phyloP scores from a whole-genome alignment of 2,888 invertebrate species.

The Xanthostigma xanthostigma region DNA sequence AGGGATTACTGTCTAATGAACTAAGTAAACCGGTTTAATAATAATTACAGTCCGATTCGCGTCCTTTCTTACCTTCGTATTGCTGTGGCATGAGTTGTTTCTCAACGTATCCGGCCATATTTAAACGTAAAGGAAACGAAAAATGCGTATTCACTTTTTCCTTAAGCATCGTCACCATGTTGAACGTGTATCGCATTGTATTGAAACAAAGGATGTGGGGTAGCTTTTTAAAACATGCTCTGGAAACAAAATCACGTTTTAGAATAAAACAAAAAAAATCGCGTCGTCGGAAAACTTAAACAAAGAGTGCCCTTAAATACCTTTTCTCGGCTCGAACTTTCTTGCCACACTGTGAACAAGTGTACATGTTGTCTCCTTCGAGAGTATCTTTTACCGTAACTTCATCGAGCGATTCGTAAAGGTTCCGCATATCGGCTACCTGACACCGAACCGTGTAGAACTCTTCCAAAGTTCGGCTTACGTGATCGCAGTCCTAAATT shows the following conservation, averaged over 20 bases:
- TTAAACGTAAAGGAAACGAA: conserved; percentile 82
- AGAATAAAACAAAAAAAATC: conserved; percentile 4
- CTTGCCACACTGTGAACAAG: conserved; percentile 86
- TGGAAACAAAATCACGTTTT: conserved; percentile 21
- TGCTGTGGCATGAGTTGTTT: conserved; percentile 84
- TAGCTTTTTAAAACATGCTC: conserved; percentile 86
- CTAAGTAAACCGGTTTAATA: no score
- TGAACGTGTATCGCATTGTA: conserved; percentile 94
- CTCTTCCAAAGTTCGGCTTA: conserved; percentile 85
- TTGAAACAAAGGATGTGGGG: conserved; percentile 91
- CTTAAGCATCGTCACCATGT: conserved; percentile 94
- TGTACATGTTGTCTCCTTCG: conserved; percentile 96
- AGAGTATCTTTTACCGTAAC: conserved; percentile 94
- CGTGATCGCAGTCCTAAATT: conserved; percentile 77
- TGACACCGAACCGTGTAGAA: conserved; percentile 94
- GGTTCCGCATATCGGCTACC: conserved; percentile 90
- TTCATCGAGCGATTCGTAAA: conserved; percentile 88
- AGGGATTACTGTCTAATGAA: no score
- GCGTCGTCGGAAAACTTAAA: background rate
- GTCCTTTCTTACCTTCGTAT: conserved; percentile 45
- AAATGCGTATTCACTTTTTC: conserved; percentile 96
- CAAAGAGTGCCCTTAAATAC: conserved; percentile 23
- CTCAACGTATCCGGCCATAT: conserved; percentile 92
- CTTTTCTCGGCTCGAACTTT: conserved; percentile 92
- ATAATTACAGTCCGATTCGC: no score